Conservation (phyloP, 2,113 vertebrate genomes). For the Meriones unguiculatus region DNA sequence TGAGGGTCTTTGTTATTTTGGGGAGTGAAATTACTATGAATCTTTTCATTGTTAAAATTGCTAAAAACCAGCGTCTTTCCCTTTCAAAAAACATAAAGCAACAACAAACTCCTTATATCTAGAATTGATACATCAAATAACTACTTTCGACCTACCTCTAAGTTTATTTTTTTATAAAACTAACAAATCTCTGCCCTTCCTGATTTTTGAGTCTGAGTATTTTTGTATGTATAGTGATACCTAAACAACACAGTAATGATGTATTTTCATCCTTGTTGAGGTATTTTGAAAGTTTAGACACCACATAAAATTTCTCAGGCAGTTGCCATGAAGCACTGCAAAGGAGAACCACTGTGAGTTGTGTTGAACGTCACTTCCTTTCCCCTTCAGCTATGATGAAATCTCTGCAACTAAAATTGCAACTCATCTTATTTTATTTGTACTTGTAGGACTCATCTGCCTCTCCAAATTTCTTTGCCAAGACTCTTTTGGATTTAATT, state of each 20-base stretch:
- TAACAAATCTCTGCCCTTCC: slow-evolving; percentile 61
- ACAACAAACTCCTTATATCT: neutral
- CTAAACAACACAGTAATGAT: slow-evolving; percentile 67
- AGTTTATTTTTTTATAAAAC: slow-evolving; percentile 70
- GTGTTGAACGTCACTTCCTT: slow-evolving; percentile 65
- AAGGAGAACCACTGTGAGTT: slow-evolving; percentile 36
- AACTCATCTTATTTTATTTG: slow-evolving; percentile 57
- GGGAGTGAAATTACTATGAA: slow-evolving; percentile 24
- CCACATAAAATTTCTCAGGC: slow-evolving; percentile 64
- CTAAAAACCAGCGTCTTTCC: neutral
- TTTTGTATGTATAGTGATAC: slow-evolving; percentile 63
- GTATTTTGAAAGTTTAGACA: slow-evolving; percentile 64
- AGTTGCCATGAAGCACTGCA: slow-evolving; percentile 56
- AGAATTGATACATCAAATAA: neutral
- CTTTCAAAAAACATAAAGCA: neutral
- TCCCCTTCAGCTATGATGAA: slow-evolving; percentile 36
- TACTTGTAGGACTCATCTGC: slow-evolving; percentile 48
- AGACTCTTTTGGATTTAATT: neutral
- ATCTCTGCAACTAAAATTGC: slow-evolving; percentile 51
- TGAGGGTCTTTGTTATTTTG: slow-evolving; percentile 24
- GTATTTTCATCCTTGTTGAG: slow-evolving; percentile 34
- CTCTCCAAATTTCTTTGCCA: slow-evolving; percentile 60
- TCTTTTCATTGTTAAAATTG: slow-evolving; percentile 29
- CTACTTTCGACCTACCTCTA: slow-evolving; percentile 28
- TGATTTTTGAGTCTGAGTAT: slow-evolving; percentile 67